A percentile compares a stretch with the other conserved stretches of the same genome.
These are phyloP conservation scores for Brachionus sp. DNA, from an alignment of 1,140 invertebrate genomes.

Conservation along the genomic window DNA sequence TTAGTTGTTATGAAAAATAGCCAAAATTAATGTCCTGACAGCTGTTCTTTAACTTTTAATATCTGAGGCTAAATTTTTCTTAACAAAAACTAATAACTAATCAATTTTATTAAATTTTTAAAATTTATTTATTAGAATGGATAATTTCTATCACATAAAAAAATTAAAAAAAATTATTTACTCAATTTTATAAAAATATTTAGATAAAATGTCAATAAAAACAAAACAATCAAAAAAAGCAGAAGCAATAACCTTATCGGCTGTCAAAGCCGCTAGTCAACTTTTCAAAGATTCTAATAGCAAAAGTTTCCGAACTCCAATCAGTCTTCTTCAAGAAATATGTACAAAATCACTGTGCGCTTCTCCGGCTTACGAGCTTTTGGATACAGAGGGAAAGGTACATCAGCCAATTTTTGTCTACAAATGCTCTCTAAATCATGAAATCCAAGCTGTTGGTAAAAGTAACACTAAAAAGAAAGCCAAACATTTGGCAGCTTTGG, in stretches of 20 bases:
- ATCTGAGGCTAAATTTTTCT: too few species aligned
- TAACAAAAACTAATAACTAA: too few species aligned
- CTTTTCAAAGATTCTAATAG: constrained; percentile 31
- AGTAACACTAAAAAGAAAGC: constrained; percentile 33
- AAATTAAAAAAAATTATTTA: too few species aligned
- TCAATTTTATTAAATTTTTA: too few species aligned
- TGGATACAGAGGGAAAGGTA: constrained; percentile 22
- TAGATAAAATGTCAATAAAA: not conserved
- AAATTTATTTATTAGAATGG: too few species aligned
- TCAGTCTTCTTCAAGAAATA: constrained; percentile 36
- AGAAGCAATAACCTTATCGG: not conserved
- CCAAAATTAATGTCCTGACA: too few species aligned
- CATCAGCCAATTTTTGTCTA: constrained; percentile 41
- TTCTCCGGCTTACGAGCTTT: not conserved
- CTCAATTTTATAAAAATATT: not conserved
- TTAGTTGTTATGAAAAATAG: too few species aligned
- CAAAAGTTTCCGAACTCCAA: constrained; percentile 36
- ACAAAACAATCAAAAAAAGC: not conserved
- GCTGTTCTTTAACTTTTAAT: too few species aligned
- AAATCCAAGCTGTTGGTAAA: not conserved
- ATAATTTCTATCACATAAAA: too few species aligned
- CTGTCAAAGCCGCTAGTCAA: not conserved
- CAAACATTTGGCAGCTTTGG: constrained; percentile 24
- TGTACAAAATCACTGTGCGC: constrained; percentile 1
- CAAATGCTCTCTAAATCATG: not conserved